A percentile compares a stretch with the other conserved stretches of the same genome.
Evolutionary conservation across 1,140 invertebrate genomes (phyloP).

Genomic region (Lerema accius): DNA sequence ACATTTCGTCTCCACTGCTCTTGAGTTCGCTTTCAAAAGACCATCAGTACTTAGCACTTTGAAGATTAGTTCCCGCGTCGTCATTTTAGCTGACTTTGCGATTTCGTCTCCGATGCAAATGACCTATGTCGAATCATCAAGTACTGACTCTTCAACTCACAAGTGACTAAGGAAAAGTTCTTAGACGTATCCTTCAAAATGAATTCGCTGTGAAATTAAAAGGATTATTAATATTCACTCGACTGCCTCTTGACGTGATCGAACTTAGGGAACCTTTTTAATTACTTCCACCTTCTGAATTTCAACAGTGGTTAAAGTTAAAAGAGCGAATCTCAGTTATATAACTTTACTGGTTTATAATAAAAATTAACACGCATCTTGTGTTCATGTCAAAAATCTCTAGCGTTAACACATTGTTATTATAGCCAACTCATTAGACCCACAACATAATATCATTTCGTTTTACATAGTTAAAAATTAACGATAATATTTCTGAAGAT

Average conservation of each 20-base stretch:
- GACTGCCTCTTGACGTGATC: conserved; percentile 10
- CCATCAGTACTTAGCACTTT: conserved; percentile 47
- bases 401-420: no score
- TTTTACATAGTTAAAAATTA: no score
- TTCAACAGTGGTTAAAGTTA: not conserved
- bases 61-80: conserved; percentile 59
- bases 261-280: not conserved
- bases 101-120: conserved; percentile 64
- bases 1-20: not conserved
- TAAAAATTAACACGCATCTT: no score
- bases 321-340: no score
- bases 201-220: conserved; percentile 24
- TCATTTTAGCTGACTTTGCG: conserved; percentile 55
- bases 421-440: no score
- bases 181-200: conserved; percentile 21
- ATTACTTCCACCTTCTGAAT: conserved; percentile 4
- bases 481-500: no score
- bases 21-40: not conserved
- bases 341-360: no score
- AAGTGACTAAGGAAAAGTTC: conserved; percentile 26
- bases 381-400: no score
- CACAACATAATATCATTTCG: no score
- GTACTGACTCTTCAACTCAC: conserved; percentile 24
- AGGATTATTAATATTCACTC: conserved; percentile 30
- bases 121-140: conserved; percentile 49